Percentiles rank a stretch among this genome's conserved stretches.
phyloP scores from a whole-genome alignment of 30 jellyfish, hydroid and myxozoan species.

The Aurelia aurita region DNA sequence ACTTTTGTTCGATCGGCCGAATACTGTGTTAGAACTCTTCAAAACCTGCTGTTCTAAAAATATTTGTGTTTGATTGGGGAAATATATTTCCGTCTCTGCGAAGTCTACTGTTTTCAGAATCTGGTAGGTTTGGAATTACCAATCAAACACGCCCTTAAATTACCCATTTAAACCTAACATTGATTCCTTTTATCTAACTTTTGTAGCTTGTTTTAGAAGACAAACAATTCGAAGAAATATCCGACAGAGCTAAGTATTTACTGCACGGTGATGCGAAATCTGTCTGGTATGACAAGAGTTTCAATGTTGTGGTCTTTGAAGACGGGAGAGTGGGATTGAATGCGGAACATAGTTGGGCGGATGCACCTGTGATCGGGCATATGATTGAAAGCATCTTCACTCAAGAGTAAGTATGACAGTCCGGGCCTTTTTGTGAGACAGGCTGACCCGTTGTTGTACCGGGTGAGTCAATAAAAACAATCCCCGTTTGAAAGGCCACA shows the following conservation, averaged over 20 bases:
- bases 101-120: too few relatives aligned
- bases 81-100: too few relatives aligned
- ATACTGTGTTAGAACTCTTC: too few relatives aligned
- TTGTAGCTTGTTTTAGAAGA: constrained; percentile 82
- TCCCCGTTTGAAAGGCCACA: too few relatives aligned
- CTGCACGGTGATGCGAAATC: constrained; percentile 95
- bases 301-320: constrained; percentile 79
- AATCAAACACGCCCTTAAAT: background rate
- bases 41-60: too few relatives aligned
- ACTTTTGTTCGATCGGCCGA: too few relatives aligned
- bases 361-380: constrained; percentile 97
- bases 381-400: constrained; percentile 78
- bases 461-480: too few relatives aligned
- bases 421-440: too few relatives aligned
- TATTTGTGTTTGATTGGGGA: too few relatives aligned
- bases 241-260: constrained; percentile 85
- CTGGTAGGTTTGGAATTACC: too few relatives aligned
- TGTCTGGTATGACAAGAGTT: constrained; percentile 92
- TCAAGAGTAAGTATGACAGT: constrained; percentile 77
- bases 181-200: background rate
- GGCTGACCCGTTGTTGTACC: too few relatives aligned
- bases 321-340: constrained; percentile 91
- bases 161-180: too few relatives aligned
- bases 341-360: constrained; percentile 98
- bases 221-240: constrained; percentile 52